phyloP scores from a whole-genome alignment of 2,888 invertebrate species.

The Tortricodes alternella region DNA sequence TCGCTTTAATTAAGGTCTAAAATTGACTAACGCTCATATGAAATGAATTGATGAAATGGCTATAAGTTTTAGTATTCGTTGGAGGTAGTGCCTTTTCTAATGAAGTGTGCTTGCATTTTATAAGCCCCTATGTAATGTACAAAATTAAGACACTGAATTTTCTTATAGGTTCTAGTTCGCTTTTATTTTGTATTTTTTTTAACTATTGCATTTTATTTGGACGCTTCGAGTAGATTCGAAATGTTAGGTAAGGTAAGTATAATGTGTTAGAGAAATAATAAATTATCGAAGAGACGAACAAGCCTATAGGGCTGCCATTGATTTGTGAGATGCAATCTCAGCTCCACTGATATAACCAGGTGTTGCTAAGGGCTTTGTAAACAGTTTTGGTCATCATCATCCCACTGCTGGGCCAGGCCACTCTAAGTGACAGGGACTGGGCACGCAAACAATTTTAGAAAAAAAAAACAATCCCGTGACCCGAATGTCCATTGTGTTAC shows the following conservation, averaged over 20 bases:
- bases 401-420: too few relatives aligned
- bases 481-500: too few relatives aligned
- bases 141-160: slow-evolving; percentile 44
- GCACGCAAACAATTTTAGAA: too few relatives aligned
- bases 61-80: slow-evolving; percentile 33
- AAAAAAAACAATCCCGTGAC: too few relatives aligned
- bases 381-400: background rate
- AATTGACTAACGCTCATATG: slow-evolving; percentile 32
- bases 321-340: background rate
- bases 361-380: background rate
- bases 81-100: slow-evolving; percentile 60
- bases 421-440: too few relatives aligned
- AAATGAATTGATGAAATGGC: slow-evolving; percentile 31
- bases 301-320: slow-evolving; percentile 10
- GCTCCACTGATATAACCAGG: background rate
- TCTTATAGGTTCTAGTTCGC: slow-evolving; percentile 42
- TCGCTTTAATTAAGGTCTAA: slow-evolving; percentile 29
- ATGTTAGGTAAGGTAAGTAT: slow-evolving; percentile 8
- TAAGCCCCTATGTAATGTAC: slow-evolving; percentile 43
- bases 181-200: slow-evolving; percentile 47
- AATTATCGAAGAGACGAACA: slow-evolving; percentile 4
- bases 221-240: slow-evolving; percentile 35
- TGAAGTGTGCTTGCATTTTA: slow-evolving; percentile 56
- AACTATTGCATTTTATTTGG: slow-evolving; percentile 49
- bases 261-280: slow-evolving; percentile 9